phyloP scores from a whole-genome alignment of 2,113 vertebrate species.

The Atlantisia rogersi region DNA sequence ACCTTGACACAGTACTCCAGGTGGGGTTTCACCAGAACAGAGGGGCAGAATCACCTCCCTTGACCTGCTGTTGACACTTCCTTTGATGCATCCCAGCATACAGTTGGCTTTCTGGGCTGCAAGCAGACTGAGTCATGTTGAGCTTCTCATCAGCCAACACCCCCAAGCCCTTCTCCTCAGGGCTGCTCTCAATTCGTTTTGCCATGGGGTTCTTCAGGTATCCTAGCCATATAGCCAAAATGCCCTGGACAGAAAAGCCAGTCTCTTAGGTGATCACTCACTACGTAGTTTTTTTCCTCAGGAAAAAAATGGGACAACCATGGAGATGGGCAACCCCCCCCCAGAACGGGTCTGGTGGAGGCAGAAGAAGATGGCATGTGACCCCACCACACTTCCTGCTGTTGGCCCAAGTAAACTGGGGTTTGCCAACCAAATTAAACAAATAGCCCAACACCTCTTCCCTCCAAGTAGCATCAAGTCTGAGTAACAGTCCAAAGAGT shows the following conservation, averaged over 20 bases:
- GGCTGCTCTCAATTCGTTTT: background rate
- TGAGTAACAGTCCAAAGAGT: background rate
- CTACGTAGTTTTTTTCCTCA: background rate
- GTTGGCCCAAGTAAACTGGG: background rate
- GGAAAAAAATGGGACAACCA: background rate
- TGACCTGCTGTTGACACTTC: too few relatives aligned
- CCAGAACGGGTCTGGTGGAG: background rate
- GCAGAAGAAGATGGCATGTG: fast-evolving
- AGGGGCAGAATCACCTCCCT: too few relatives aligned
- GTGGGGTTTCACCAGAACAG: too few relatives aligned
- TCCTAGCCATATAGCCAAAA: background rate
- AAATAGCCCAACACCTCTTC: background rate
- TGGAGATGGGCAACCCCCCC: background rate
- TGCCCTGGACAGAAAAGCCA: background rate
- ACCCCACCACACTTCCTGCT: background rate
- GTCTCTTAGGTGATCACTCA: background rate
- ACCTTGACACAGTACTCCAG: too few relatives aligned
- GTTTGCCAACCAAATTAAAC: background rate
- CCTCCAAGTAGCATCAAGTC: background rate
- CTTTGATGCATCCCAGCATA: too few relatives aligned
- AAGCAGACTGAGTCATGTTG: too few relatives aligned
- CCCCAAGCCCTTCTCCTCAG: too few relatives aligned
- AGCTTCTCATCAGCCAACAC: too few relatives aligned
- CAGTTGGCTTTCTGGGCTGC: too few relatives aligned
- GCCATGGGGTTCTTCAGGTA: background rate